Evolutionary conservation across 2,888 invertebrate species (phyloP).

Genomic region (Pandemis cinnamomeana): DNA sequence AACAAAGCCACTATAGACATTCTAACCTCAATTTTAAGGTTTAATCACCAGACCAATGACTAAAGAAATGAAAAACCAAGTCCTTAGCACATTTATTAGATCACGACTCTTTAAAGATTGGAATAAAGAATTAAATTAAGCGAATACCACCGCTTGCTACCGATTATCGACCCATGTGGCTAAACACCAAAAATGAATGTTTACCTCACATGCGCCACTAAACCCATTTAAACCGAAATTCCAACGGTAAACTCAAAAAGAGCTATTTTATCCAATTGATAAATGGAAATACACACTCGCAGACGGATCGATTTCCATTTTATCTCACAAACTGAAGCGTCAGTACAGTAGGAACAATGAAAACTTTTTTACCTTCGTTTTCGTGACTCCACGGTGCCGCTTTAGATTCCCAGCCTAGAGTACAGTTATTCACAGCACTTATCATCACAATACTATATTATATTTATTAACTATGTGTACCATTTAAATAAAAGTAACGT

Average conservation of each 20-base stretch:
- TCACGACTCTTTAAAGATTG: neutral
- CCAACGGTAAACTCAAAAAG: neutral
- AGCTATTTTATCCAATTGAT: neutral
- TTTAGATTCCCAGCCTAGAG: constrained; percentile 82
- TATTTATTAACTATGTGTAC: constrained; percentile 68
- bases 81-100: neutral
- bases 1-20: constrained; percentile 29
- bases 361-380: constrained; percentile 83
- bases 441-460: constrained; percentile 82
- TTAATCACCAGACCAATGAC: constrained; percentile 8
- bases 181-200: constrained; percentile 38
- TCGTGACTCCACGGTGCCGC: constrained; percentile 86
- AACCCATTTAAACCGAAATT: constrained; percentile 16
- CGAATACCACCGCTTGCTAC: constrained; percentile 17
- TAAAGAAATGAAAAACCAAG: neutral
- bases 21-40: constrained; percentile 38
- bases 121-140: constrained; percentile 13
- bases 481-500: constrained; percentile 70
- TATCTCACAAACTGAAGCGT: constrained; percentile 61
- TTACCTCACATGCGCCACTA: constrained; percentile 37
- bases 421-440: constrained; percentile 84
- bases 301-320: constrained; percentile 61
- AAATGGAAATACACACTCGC: constrained; percentile 15
- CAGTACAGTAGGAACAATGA: constrained; percentile 71
- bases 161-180: constrained; percentile 69